Evolutionary conservation across 2,797 vertebrate genomes (phyloP).

Genomic region (Tragelaphus oryx): DNA sequence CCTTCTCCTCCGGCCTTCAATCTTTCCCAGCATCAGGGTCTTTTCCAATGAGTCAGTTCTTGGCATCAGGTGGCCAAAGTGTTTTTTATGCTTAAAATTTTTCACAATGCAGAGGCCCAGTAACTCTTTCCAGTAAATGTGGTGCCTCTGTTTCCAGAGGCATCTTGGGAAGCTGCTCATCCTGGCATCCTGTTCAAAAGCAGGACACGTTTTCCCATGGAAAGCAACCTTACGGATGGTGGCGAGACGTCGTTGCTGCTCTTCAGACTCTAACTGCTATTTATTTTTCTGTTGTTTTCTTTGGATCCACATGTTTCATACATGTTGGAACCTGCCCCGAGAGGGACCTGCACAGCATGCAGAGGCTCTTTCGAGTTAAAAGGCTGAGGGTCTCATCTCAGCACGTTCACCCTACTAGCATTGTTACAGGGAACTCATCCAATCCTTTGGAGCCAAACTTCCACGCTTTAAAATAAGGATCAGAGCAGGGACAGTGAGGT

Average conservation of each 20-base stretch:
- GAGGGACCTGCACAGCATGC: neutral
- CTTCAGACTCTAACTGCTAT: conserved; percentile 21
- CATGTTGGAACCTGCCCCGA: conserved; percentile 34
- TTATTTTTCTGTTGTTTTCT: conserved; percentile 61
- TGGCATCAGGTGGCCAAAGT: neutral
- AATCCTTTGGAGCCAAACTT: neutral
- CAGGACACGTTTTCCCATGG: conserved; percentile 43
- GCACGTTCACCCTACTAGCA: neutral
- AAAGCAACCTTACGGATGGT: conserved; percentile 37
- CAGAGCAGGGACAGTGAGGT: neutral
- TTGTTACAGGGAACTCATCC: neutral
- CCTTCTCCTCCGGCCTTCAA: too few species aligned
- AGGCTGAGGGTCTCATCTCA: neutral
- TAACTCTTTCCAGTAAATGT: neutral
- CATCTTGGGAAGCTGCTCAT: neutral
- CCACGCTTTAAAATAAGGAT: neutral
- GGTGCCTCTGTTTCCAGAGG: neutral
- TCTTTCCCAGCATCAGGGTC: neutral
- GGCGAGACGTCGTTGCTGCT: neutral
- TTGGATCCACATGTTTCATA: conserved; percentile 67
- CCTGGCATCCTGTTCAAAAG: neutral
- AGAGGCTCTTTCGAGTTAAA: neutral
- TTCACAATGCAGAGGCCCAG: neutral
- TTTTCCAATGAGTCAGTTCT: neutral
- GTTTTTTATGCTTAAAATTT: neutral